A percentile compares a stretch with the other conserved stretches of the same genome.
Conservation (phyloP, 2,797 vertebrate species). For the Acrossocheilus fasciatus region DNA sequence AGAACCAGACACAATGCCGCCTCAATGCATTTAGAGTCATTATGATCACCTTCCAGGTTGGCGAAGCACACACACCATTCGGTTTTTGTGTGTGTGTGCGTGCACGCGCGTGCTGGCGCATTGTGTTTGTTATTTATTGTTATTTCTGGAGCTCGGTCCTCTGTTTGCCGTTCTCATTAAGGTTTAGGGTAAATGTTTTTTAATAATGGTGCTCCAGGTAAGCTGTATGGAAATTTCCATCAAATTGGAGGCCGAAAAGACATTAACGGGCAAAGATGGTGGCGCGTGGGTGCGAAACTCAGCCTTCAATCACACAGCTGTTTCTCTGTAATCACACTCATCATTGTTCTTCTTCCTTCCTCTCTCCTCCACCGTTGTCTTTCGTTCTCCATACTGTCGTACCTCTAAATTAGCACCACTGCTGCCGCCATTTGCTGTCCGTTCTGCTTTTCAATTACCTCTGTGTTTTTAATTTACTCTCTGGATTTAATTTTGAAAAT, state of each 20-base stretch:
- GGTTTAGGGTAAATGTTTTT: constrained; percentile 66
- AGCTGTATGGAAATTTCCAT: constrained; percentile 65
- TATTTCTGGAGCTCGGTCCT: constrained; percentile 53
- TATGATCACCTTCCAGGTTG: constrained; percentile 69
- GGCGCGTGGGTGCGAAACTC: constrained; percentile 38
- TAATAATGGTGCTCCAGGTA: constrained; percentile 63
- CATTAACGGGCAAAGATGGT: constrained; percentile 37
- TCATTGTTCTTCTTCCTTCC: constrained; percentile 50
- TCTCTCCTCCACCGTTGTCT: constrained; percentile 27
- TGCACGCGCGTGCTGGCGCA: constrained; percentile 12
- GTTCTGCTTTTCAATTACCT: constrained; percentile 54
- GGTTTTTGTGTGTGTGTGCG: constrained; percentile 21
- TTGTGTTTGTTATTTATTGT: constrained; percentile 54
- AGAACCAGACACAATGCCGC: constrained; percentile 75
- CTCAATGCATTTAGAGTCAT: constrained; percentile 77
- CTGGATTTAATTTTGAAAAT: constrained; percentile 52
- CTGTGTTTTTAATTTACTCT: constrained; percentile 57
- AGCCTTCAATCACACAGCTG: constrained; percentile 51
- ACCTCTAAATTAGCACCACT: constrained; percentile 44
- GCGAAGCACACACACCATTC: constrained; percentile 13
- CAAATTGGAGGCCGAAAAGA: constrained; percentile 56
- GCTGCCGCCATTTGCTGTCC: background rate
- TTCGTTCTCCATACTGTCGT: constrained; percentile 17
- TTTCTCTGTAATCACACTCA: constrained; percentile 55
- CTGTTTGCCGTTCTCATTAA: constrained; percentile 71